Base-by-base conservation (phyloP, 1,140 invertebrate species). In the Myzus persicae region DNA sequence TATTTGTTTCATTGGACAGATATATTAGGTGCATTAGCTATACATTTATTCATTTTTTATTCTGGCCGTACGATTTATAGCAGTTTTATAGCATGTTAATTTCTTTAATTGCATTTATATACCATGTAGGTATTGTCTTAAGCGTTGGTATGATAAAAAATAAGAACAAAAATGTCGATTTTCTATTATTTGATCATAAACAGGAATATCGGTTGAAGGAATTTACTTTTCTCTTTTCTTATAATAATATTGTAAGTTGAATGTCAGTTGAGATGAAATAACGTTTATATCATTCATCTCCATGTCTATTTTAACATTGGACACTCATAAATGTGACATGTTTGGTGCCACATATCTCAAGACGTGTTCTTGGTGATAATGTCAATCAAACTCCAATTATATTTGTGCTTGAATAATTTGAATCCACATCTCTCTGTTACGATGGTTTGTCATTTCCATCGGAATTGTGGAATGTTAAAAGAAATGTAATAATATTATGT, bases 141-240 rank as follows among this genome's bases (percentile, higher is more conserved):
- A 5, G 24, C 5, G 4, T n/a, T 31, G 1, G 6, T 51, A 51
- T 51, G 6, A 4, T 18, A 76, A 76, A 76, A 76, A n/a, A 76
- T 76, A n/a, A 76, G 26, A 1, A n/a, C 18, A 18, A n/a, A 76
- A 36, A 76, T 76, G 11, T 26, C 36, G 6, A 84, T 84, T 84
- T 84, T 42, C 9, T 84, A 84, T 67, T 67, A 31, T 67, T 67
- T n/a, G 18, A 82, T 22, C 6, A 38, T 82, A 0, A 87, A 87
- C 8, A 87, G 14, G 31, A 46, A 48, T 82, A 46, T 87, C 0
- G 14, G 38, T 40, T 14, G n/a, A 3, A 26, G 82, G 24, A 42
- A 84, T 84, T 84, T 26, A 40, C 36, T 82, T 87, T 87, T 46
- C 84, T 87, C 31, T 87, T 87, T 87, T 87, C 44, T 87, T 36